phyloP scores from a whole-genome alignment of 2,797 vertebrate genomes.

The Neosilurus hyrtlii region DNA sequence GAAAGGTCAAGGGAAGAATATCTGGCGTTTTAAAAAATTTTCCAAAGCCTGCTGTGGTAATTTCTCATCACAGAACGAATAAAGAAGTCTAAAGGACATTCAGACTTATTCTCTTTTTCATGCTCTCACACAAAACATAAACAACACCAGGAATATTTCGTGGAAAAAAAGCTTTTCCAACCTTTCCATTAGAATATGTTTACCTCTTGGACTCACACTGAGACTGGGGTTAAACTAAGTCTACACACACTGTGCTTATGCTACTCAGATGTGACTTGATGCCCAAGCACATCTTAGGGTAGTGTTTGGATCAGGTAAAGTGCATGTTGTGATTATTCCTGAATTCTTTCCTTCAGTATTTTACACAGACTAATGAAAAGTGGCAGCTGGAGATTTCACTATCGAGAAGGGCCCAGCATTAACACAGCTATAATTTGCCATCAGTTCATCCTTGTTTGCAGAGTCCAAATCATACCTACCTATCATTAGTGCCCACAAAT shows the following conservation, averaged over 20 bases:
- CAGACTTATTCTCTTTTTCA: constrained; percentile 9
- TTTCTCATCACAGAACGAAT: neutral
- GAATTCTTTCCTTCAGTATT: constrained; percentile 8
- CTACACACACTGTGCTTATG: neutral
- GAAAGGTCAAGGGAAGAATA: neutral
- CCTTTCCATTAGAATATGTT: constrained; percentile 26
- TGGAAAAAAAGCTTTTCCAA: neutral
- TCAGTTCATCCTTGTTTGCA: constrained; percentile 50
- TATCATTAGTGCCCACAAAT: constrained; percentile 33
- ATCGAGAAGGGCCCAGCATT: neutral
- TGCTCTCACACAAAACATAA: constrained; percentile 6
- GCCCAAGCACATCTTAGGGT: constrained; percentile 5
- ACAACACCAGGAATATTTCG: constrained; percentile 18
- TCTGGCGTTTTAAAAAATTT: neutral
- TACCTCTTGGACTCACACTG: neutral
- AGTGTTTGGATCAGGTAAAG: constrained; percentile 4
- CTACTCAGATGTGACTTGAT: constrained; percentile 2
- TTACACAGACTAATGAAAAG: constrained; percentile 30
- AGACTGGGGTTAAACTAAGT: neutral
- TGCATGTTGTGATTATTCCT: constrained; percentile 15
- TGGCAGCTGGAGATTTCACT: constrained; percentile 4
- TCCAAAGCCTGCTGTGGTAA: constrained; percentile 11
- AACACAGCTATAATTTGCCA: neutral
- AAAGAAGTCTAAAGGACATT: constrained; percentile 1
- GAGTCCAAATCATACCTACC: constrained; percentile 19